Evolutionary conservation across 2,888 invertebrate genomes (phyloP), one percentile per base, ranked within the genome.

Genomic region (Nymphalis c-album): DNA sequence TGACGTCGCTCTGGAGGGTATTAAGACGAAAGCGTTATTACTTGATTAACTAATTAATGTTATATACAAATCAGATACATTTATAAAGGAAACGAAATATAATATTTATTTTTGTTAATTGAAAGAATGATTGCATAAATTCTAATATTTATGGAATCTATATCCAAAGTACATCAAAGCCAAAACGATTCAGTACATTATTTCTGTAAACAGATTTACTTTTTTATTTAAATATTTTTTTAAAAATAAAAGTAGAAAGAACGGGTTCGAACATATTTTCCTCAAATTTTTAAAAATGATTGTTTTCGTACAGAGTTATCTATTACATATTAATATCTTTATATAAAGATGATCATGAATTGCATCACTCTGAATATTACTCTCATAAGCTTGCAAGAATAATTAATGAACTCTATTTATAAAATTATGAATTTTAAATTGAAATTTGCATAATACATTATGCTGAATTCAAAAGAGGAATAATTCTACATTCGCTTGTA

Each of bases 361-460:
- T 22, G 17, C 51, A 51, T 51, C 7, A 51, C 51, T 26, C 59
- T 45, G 26, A 40, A 64, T 60, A 64, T 46, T 59, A 59, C 31
- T 13, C 13, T 40, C 13, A 13, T 4, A 40, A 59, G 4, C 46
- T 31, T 22, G 45, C 50, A 45, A 31, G 51, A 51, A 51, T 60
- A 64, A 51, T 60, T 51, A 59, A 64, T 26, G 22, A 58, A 35
- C 22, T 60, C 51, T 51, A 59, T 60, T 62, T 62, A 57, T 60
- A 31, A 31, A 58, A 66, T 66, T 66, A 61, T 51, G 59, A 63
- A 67, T 67, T 63, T 40, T 63, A 63, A 67, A 67, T 67, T 67
- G 58, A 67, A 58, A 67, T 67, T 67, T 63, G 50, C 67, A 67
- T 67, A 67, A 63, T 63, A 63, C 50, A 63, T 40, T 62, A 50